Conservation (phyloP, 2,797 vertebrate species). For the Protosalanx chinensis region DNA sequence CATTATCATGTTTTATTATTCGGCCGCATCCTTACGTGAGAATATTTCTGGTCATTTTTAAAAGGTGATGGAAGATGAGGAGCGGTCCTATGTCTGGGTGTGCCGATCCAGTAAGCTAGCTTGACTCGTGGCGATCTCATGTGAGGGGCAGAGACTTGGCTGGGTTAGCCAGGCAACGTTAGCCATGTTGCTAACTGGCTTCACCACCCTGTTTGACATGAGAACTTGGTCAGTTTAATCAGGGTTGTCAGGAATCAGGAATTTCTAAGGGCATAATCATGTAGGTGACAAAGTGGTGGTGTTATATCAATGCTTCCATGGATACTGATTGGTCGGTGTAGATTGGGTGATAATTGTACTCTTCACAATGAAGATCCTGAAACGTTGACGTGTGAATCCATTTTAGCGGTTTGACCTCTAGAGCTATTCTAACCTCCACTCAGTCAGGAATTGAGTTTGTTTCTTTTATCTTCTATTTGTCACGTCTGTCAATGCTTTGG, state of each 20-base stretch:
- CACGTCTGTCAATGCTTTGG: slow-evolving; percentile 22
- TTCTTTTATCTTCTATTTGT: slow-evolving; percentile 34
- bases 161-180: background rate
- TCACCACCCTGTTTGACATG: slow-evolving; percentile 36
- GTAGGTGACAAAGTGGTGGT: background rate
- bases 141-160: background rate
- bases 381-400: slow-evolving; percentile 4
- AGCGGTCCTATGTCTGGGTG: slow-evolving; percentile 22
- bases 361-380: background rate
- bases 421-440: background rate
- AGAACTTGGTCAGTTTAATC: background rate
- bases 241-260: too few relatives aligned
- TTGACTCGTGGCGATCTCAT: slow-evolving; percentile 44
- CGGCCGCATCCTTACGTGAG: background rate
- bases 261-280: background rate
- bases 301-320: background rate
- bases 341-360: slow-evolving; percentile 1
- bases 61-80: slow-evolving; percentile 8
- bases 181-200: slow-evolving; percentile 13
- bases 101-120: background rate
- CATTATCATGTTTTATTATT: background rate
- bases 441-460: slow-evolving; percentile 30
- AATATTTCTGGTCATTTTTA: slow-evolving; percentile 3
- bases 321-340: background rate
- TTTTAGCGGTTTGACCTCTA: slow-evolving; percentile 20